These are phyloP conservation scores for Trachythela sp. DNA, from an alignment of 64 coral and sea anemone species.

Conservation along the genomic window DNA sequence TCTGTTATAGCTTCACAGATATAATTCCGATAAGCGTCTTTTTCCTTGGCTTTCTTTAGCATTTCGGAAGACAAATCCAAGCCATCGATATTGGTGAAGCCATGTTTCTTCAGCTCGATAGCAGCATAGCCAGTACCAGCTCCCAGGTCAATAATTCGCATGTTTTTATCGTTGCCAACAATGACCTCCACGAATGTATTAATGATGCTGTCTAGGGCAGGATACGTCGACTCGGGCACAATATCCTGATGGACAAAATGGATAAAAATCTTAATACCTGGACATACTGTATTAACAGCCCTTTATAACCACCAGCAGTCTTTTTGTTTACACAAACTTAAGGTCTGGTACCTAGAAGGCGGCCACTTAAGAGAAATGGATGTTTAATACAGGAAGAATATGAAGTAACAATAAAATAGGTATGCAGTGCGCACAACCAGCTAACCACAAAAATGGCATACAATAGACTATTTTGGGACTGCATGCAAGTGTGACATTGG, in stretches of 20 bases:
- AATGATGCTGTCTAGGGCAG: neutral
- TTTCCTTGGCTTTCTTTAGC: constrained; percentile 61
- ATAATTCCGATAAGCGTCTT: constrained; percentile 62
- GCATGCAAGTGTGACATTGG: too few relatives aligned
- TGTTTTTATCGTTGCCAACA: neutral
- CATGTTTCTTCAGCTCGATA: constrained; percentile 43
- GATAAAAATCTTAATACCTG: too few relatives aligned
- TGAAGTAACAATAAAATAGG: too few relatives aligned
- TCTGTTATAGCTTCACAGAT: constrained; percentile 50
- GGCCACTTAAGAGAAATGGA: too few relatives aligned
- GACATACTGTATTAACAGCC: too few relatives aligned
- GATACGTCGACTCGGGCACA: neutral
- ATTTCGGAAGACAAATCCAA: constrained; percentile 57
- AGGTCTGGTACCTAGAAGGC: too few relatives aligned
- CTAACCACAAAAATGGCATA: too few relatives aligned
- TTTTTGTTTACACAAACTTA: too few relatives aligned
- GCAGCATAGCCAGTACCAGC: constrained; percentile 76
- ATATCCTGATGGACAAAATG: neutral
- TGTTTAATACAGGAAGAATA: too few relatives aligned
- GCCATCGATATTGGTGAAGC: constrained; percentile 71
- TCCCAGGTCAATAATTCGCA: constrained; percentile 79
- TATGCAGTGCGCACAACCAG: too few relatives aligned
- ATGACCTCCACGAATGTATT: neutral
- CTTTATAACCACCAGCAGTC: too few relatives aligned
- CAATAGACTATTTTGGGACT: too few relatives aligned